Base-by-base conservation (phyloP, 2,113 vertebrate genomes). In the Pontoporia blainvillei region DNA sequence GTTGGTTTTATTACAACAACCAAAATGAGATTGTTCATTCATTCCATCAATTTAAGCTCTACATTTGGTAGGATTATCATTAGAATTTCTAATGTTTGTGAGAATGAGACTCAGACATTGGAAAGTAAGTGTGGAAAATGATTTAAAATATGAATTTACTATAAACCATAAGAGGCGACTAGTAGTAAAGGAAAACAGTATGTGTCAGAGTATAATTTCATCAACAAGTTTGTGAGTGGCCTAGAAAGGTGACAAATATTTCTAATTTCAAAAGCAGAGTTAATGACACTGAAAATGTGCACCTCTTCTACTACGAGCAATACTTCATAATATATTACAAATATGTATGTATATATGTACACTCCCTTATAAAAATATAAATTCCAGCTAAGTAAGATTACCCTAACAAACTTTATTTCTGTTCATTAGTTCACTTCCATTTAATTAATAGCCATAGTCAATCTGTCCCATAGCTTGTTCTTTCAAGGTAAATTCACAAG, bases 31-130 rank as follows among this genome's bases (percentile, higher is more conserved):
- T 3, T 78, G 44, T n/a, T 84, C 64, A 90, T 49, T 96, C 21
- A 64, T 62, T 82, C 20, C 75, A 39, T 85, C 59, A 81, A 18
- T 39, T 57, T 20, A 54, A 87, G 46, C 17, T 90, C 46, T 97
- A 8, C 6, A 39, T 86, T 78, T 76, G 86, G 91, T 78, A 29
- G 12, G 12, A 96, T 79, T 88, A 89, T 93, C 59, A 62, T 78
- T 78, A 92, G 46, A 95, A 96, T 97, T 81, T 92, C 91, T 76
- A 36, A 71, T 69, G n/a, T 64, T 36, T 85, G 20, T 94, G 71
- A 64, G 36, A 88, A 90, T 18, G 78, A 91, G 29, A 90, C 86
- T 93, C 44, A 57, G 52, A 86, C 11, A 72, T 86, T 59, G 39
- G 23, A 90, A 76, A 5, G 5, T 85, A 95, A 73, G 14, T 96